Conservation (phyloP, 64 coral and sea anemone species). For the Porites lutea region DNA sequence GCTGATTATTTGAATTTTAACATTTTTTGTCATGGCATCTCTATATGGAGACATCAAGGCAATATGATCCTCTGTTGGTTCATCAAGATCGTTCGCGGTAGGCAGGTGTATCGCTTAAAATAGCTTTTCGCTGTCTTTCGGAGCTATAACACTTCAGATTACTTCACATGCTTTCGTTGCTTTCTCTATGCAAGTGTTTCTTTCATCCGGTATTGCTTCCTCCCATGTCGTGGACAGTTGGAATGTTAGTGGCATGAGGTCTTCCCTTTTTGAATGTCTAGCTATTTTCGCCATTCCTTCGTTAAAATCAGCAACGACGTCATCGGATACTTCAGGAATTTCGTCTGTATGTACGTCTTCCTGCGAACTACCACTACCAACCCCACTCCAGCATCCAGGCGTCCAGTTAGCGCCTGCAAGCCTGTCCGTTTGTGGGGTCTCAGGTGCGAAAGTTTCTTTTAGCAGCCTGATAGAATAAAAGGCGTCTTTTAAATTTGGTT, state of each 20-base stretch:
- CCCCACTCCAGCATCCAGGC: too few relatives aligned
- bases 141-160: constrained; percentile 24
- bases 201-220: constrained; percentile 8
- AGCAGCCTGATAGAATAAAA: too few relatives aligned
- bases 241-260: not conserved
- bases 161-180: not conserved
- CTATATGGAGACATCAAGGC: constrained; percentile 3
- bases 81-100: too few relatives aligned
- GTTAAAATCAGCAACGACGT: too few relatives aligned
- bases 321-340: too few relatives aligned
- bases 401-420: too few relatives aligned
- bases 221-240: not conserved
- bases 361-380: too few relatives aligned
- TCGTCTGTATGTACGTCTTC: too few relatives aligned
- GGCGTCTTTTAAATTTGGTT: too few relatives aligned
- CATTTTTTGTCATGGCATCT: constrained; percentile 34
- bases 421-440: too few relatives aligned
- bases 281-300: not conserved
- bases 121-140: constrained; percentile 14
- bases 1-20: constrained; percentile 36
- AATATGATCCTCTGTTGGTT: not conserved
- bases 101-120: not conserved
- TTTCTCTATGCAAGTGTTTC: constrained; percentile 4
- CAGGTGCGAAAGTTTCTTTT: too few relatives aligned
- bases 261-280: not conserved